Evolutionary conservation across 2,888 invertebrate species (phyloP).

Genomic region (Odontocolon sp.): DNA sequence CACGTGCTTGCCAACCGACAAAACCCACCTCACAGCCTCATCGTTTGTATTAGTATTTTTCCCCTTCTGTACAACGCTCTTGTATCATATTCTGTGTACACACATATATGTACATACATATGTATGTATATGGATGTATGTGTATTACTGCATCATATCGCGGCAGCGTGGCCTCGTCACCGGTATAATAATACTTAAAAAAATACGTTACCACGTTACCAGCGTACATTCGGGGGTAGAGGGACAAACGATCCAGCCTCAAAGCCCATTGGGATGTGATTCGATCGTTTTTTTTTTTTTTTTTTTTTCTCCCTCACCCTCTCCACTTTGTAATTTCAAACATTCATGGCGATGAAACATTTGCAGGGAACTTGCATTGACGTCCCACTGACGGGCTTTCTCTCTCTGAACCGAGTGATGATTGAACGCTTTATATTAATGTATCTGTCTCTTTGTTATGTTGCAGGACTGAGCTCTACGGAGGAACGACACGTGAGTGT

Average conservation of each 20-base stretch:
- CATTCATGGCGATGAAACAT: slow-evolving; percentile 62
- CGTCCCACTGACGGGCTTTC: not conserved
- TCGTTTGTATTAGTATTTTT: slow-evolving; percentile 48
- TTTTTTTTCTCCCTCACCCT: slow-evolving; percentile 31
- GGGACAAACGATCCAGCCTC: not conserved
- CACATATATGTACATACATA: not conserved
- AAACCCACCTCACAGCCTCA: slow-evolving; percentile 35
- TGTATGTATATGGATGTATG: not conserved
- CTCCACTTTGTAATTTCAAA: slow-evolving; percentile 59
- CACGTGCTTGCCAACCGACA: slow-evolving; percentile 39
- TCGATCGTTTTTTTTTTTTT: slow-evolving; percentile 35
- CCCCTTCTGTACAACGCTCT: slow-evolving; percentile 21
- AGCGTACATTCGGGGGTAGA: slow-evolving; percentile 72
- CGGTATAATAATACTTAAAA: slow-evolving; percentile 36
- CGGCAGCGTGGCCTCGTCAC: not conserved
- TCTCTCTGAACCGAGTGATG: not conserved
- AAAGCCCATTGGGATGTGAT: slow-evolving; percentile 41
- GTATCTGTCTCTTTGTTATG: slow-evolving; percentile 66
- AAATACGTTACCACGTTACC: slow-evolving; percentile 69
- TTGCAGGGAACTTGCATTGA: slow-evolving; percentile 20
- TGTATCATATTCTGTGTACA: slow-evolving; percentile 4
- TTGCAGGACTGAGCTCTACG: slow-evolving; percentile 84
- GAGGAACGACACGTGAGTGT: slow-evolving; percentile 86
- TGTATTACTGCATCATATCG: not conserved
- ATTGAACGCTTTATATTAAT: slow-evolving; percentile 53